Evolutionary conservation across 1,140 invertebrate species (phyloP).

Genomic region (Leptoteleia sp.): DNA sequence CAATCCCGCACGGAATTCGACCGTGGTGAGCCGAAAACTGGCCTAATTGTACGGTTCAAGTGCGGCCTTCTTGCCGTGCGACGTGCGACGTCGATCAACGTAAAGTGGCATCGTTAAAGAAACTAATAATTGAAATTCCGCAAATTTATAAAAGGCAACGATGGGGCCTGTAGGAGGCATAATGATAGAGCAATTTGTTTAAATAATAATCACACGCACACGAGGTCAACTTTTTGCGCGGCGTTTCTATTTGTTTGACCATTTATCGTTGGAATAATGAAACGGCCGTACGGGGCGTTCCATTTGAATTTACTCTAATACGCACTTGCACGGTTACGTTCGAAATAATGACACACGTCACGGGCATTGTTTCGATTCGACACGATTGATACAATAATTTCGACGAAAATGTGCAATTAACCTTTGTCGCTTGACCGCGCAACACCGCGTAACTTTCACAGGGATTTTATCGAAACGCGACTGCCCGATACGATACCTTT

Average conservation of each 20-base stretch:
- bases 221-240: background rate
- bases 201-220: no score
- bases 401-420: conserved; percentile 37
- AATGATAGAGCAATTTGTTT: no score
- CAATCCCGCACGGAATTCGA: conserved; percentile 1
- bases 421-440: conserved; percentile 23
- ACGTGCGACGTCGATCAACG: no score
- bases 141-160: no score
- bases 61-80: no score
- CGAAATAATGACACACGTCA: conserved; percentile 40
- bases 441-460: conserved; percentile 32
- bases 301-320: conserved; percentile 36
- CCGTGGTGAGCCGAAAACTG: background rate
- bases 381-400: conserved; percentile 43
- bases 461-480: conserved; percentile 31
- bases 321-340: conserved; percentile 26
- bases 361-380: conserved; percentile 27
- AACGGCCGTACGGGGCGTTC: conserved; percentile 30
- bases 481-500: background rate
- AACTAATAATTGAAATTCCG: no score
- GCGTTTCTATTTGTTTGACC: conserved; percentile 1
- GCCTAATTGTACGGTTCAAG: no score
- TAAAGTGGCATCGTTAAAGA: no score
- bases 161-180: no score
- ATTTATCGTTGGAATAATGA: conserved; percentile 32